A percentile compares a stretch with the other conserved stretches of the same genome.
Evolutionary conservation across 2,888 invertebrate species (phyloP).

Genomic region (Bombylius discolor): DNA sequence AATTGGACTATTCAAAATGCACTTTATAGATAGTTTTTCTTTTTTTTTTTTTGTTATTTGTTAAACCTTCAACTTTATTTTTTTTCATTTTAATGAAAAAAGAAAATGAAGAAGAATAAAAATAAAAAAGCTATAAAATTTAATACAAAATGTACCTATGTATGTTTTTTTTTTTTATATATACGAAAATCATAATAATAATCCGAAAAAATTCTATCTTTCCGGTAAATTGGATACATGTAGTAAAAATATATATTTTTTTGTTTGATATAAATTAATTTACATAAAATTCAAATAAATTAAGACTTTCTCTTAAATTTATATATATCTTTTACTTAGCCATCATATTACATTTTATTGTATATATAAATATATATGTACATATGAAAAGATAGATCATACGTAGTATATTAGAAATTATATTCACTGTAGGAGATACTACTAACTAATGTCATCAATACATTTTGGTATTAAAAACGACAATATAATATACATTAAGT

Average conservation of each 20-base stretch:
- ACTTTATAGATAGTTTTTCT: not conserved
- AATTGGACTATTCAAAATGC: not conserved
- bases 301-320: conserved; percentile 5
- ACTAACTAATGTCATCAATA: no score
- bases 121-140: not conserved
- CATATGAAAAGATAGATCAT: no score
- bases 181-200: not conserved
- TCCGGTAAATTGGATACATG: not conserved
- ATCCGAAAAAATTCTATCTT: conserved; percentile 1
- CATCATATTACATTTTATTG: no score
- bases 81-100: not conserved
- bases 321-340: not conserved
- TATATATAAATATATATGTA: no score
- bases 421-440: not conserved
- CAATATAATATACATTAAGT: no score
- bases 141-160: no score
- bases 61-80: no score
- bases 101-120: not conserved
- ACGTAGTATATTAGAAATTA: not conserved
- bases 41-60: no score
- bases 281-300: conserved; percentile 9
- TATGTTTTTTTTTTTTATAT: not conserved
- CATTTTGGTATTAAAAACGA: no score
- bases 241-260: not conserved
- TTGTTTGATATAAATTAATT: not conserved